Conservation (phyloP, 2,888 invertebrate genomes). For the Microchrysa polita region DNA sequence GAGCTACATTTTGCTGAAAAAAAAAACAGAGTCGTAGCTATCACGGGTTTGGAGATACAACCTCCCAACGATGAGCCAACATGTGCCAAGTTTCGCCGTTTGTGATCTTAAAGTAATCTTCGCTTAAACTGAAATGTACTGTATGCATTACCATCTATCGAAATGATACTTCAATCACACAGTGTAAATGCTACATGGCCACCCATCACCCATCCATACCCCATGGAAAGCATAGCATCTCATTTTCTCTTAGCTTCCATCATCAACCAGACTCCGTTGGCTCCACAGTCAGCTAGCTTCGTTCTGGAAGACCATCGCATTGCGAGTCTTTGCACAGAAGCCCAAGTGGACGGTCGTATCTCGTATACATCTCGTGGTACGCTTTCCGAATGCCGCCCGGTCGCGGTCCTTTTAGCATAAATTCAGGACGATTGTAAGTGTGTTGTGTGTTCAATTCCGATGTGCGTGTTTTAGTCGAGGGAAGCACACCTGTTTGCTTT, state of each 20-base stretch:
- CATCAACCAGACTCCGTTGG: background rate
- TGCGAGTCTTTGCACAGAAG: constrained; percentile 31
- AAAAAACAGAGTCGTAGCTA: no score
- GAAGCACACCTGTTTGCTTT: constrained; percentile 37
- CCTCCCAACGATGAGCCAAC: no score
- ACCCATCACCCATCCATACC: no score
- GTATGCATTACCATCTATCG: background rate
- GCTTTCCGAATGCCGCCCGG: constrained; percentile 1
- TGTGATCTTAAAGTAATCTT: no score
- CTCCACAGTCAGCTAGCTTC: no score
- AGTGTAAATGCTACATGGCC: constrained; percentile 15
- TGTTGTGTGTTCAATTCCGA: background rate
- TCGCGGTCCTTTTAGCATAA: constrained; percentile 11
- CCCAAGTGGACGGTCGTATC: constrained; percentile 10
- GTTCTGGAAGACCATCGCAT: background rate
- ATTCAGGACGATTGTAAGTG: background rate
- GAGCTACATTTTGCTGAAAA: no score
- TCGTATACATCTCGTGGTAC: background rate
- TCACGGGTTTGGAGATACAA: no score
- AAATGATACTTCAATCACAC: background rate
- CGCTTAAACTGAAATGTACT: no score
- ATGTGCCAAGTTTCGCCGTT: no score
- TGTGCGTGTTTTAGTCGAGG: background rate
- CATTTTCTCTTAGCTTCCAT: constrained; percentile 9
- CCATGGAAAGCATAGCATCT: background rate